Conservation (phyloP, 2,797 vertebrate genomes). For the Enoplosus armatus region DNA sequence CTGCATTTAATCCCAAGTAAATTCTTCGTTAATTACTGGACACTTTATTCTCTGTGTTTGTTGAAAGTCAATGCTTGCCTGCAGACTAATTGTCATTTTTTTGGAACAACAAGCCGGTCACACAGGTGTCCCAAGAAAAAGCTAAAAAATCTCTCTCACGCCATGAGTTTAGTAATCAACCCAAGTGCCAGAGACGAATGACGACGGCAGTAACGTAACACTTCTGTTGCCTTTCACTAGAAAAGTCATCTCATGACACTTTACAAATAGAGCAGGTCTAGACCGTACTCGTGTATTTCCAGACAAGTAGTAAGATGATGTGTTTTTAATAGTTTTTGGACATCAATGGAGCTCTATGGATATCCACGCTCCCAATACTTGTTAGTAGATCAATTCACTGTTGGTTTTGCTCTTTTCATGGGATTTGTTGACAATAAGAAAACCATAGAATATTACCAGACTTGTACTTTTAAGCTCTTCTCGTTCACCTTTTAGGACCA, state of each 20-base stretch:
- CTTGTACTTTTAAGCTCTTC: background rate
- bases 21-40: background rate
- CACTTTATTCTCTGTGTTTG: background rate
- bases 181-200: no score
- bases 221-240: no score
- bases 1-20: no score
- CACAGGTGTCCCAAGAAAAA: no score
- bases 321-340: background rate
- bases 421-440: background rate
- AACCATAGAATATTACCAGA: background rate
- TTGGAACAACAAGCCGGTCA: no score
- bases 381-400: background rate
- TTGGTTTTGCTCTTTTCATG: background rate
- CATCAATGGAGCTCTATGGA: background rate
- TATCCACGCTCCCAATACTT: background rate
- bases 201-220: no score
- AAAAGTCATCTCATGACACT: no score
- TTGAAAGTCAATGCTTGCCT: background rate
- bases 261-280: no score
- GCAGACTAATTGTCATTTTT: background rate
- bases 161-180: no score
- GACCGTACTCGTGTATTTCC: no score
- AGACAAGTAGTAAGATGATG: background rate
- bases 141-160: no score
- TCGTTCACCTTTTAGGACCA: no score